Evolutionary conservation across 1,140 invertebrate species (phyloP).

Genomic region (Archivesica marissinica): DNA sequence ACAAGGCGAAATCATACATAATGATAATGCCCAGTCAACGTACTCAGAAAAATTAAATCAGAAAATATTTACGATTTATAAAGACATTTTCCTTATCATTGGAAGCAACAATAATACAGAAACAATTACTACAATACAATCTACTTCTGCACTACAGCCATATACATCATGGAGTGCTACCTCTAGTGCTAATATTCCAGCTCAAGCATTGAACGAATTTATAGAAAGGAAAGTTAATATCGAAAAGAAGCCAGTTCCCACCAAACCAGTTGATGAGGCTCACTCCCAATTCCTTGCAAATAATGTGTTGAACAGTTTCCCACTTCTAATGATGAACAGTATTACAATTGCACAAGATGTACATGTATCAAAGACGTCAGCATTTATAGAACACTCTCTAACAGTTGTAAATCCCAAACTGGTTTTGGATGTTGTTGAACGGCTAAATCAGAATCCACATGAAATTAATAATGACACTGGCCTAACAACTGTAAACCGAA

Average conservation of each 20-base stretch:
- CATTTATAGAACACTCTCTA: not conserved
- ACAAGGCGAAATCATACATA: not conserved
- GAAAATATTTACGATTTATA: conserved; percentile 21
- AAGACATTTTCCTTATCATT: conserved; percentile 20
- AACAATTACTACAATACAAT: not conserved
- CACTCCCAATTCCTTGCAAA: not conserved
- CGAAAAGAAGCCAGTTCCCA: not conserved
- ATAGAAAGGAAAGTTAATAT: not conserved
- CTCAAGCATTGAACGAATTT: conserved; percentile 31
- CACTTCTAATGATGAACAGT: not conserved
- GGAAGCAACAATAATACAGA: conserved; percentile 1
- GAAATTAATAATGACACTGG: too few relatives aligned
- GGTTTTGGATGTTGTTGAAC: too few relatives aligned
- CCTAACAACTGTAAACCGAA: not conserved
- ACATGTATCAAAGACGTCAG: not conserved
- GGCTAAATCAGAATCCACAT: too few relatives aligned
- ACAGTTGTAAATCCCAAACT: not conserved
- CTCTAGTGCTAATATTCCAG: not conserved
- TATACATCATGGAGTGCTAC: too few relatives aligned
- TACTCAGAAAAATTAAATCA: not conserved
- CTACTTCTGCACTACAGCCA: not conserved
- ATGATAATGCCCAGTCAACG: not conserved
- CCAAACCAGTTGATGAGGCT: not conserved
- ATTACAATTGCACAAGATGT: not conserved
- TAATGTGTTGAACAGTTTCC: not conserved